These are phyloP conservation scores for Drosophila mimica DNA, from an alignment of 2,888 invertebrate genomes.

Conservation along the genomic window DNA sequence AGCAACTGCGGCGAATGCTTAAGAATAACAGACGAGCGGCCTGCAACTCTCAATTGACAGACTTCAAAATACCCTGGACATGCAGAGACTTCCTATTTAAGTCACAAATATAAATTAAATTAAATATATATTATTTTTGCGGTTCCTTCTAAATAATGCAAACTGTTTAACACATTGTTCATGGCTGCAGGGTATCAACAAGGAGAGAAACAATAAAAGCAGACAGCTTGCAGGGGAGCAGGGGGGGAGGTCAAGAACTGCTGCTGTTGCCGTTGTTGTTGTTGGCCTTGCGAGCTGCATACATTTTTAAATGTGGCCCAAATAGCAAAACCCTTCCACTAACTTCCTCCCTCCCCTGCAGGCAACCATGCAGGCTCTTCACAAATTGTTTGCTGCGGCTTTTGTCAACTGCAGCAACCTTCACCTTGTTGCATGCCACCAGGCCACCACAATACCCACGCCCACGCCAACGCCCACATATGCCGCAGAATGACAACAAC, in stretches of 20 bases:
- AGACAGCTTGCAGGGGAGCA: background rate
- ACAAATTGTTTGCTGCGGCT: conserved; percentile 63
- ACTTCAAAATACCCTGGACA: conserved; percentile 1
- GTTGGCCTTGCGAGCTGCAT: conserved; percentile 68
- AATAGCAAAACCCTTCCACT: conserved; percentile 24
- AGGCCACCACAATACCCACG: conserved; percentile 2
- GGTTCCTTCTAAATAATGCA: background rate
- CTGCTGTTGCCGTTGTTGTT: conserved; percentile 25
- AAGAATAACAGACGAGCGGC: conserved; percentile 2
- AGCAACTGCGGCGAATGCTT: conserved; percentile 45
- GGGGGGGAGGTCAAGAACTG: background rate
- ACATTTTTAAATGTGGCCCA: conserved; percentile 74
- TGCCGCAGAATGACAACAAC: conserved; percentile 37
- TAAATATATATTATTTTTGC: background rate
- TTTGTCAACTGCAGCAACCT: conserved; percentile 78
- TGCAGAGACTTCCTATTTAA: background rate
- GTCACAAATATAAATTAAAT: background rate
- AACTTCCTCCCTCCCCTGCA: background rate
- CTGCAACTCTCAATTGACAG: background rate
- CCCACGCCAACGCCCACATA: conserved; percentile 3
- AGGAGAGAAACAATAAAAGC: conserved; percentile 18
- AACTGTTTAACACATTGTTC: background rate
- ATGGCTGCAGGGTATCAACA: conserved; percentile 8
- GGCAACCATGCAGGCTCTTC: background rate
- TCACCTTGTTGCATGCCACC: conserved; percentile 69